Evolutionary conservation across 2,888 invertebrate species (phyloP).

Genomic region (Spatulosminthurus flaviceps): DNA sequence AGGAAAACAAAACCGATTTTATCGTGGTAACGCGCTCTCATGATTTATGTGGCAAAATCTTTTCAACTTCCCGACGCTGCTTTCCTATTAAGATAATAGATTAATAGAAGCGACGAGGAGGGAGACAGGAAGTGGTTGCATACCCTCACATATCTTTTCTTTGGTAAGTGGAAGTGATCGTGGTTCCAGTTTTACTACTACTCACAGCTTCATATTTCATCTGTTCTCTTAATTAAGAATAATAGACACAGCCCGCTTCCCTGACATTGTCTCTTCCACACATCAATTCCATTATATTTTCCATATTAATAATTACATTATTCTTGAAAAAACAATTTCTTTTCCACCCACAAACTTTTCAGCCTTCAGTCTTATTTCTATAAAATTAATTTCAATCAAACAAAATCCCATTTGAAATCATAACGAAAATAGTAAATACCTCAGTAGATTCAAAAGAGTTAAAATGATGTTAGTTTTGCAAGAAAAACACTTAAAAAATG

Average conservation of each 20-base stretch:
- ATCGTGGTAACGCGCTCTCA: constrained; percentile 51
- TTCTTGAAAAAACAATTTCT: too few relatives aligned
- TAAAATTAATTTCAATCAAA: too few relatives aligned
- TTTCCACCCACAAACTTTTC: too few relatives aligned
- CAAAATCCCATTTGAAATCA: too few relatives aligned
- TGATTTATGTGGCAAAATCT: constrained; percentile 54
- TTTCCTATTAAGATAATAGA: constrained; percentile 55
- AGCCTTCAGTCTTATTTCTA: too few relatives aligned
- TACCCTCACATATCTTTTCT: constrained; percentile 27
- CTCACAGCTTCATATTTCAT: constrained; percentile 37
- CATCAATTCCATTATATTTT: background rate
- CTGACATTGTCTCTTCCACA: background rate
- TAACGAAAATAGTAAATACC: too few relatives aligned
- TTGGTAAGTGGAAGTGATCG: constrained; percentile 39
- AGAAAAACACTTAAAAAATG: too few relatives aligned
- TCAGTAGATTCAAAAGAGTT: too few relatives aligned
- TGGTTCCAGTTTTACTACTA: constrained; percentile 15
- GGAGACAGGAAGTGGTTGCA: constrained; percentile 44
- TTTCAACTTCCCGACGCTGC: constrained; percentile 50
- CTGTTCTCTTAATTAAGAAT: constrained; percentile 53
- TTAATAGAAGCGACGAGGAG: constrained; percentile 42
- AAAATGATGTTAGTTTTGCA: too few relatives aligned
- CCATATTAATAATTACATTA: background rate
- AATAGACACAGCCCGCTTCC: constrained; percentile 37
- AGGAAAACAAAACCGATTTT: constrained; percentile 53